phyloP scores from a whole-genome alignment of 2,797 vertebrate genomes.

The Arctocebus calabarensis region DNA sequence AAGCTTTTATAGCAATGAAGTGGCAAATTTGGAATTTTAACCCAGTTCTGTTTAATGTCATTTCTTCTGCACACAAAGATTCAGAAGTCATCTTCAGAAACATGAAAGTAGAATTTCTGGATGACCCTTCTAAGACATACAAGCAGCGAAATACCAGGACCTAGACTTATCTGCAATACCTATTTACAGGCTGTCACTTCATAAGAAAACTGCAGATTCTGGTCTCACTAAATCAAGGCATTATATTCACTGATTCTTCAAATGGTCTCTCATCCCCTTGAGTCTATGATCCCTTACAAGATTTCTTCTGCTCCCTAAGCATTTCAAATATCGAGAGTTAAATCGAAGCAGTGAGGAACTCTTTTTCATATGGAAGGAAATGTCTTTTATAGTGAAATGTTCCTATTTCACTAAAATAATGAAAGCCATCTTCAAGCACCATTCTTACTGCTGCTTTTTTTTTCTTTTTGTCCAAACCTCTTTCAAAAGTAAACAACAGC shows the following conservation, averaged over 20 bases:
- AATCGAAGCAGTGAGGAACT: not conserved
- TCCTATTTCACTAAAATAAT: not conserved
- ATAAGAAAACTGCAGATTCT: not conserved
- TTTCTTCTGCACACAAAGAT: not conserved
- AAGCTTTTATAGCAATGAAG: not conserved
- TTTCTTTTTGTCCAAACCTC: not conserved
- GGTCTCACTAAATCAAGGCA: not conserved
- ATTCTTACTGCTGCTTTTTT: not conserved
- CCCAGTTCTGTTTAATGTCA: not conserved
- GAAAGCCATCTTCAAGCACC: not conserved
- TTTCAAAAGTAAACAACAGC: conserved; percentile 50
- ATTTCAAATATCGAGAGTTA: conserved; percentile 26
- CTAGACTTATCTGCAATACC: not conserved
- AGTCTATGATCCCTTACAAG: not conserved
- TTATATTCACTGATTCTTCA: not conserved
- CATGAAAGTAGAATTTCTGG: not conserved
- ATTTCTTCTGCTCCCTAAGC: not conserved
- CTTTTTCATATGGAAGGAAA: not conserved
- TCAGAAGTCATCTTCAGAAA: conserved; percentile 29
- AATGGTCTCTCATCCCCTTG: not conserved
- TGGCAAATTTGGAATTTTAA: not conserved
- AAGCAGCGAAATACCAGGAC: not conserved
- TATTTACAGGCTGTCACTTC: not conserved
- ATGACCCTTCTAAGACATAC: not conserved
- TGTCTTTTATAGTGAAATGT: not conserved